Base-by-base conservation (phyloP, 2,113 vertebrate species). In the Promerops cafer region DNA sequence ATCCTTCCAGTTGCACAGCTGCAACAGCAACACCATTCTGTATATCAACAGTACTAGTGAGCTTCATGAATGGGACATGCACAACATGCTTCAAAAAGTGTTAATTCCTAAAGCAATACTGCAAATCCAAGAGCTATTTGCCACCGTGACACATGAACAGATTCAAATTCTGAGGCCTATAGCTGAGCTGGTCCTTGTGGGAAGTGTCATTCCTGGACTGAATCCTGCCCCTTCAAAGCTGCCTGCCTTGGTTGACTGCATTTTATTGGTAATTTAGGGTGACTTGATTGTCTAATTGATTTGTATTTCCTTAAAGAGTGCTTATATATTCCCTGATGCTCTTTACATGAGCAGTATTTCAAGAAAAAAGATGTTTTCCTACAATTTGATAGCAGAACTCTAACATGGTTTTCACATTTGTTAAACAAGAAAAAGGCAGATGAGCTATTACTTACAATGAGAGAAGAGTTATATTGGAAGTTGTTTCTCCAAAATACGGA, bases 381-480 rank as follows among this genome's bases (percentile, higher is more conserved):
- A 26, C 77, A 54, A 33, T 71, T 50, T 42, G 75, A 69, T 1
- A 65, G 78, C 56, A 81, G 44, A 66, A 70, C 40, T 65, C 59
- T 45, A 60, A 65, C 7, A 23, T 10, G 16, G 27, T 28, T 64
- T 52, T 61, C 64, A 53, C 47, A 8, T 19, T 47, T 59, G 60
- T 57, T 74, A 68, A 64, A 57, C 1, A 11, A 42, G 45, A 35
- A 78, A 49, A 75, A 90, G n/a, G n/a, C 31, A 96, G 91, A 82
- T 6, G 72, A 95, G 85, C 82, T 90, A 54, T 56, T 97, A 98
- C 99, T 99, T 98, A 99, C 99, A 99, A 33, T 35, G 98, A 99
- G 52, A 99, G 97, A 11, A 98, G 94, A 53, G 99, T 99, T 95
- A 99, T 98, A 95, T 99, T 99, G 49, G 98, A 97, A 13, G 99